phyloP scores from a whole-genome alignment of 1,140 invertebrate species.

The Onthophagus taurus region DNA sequence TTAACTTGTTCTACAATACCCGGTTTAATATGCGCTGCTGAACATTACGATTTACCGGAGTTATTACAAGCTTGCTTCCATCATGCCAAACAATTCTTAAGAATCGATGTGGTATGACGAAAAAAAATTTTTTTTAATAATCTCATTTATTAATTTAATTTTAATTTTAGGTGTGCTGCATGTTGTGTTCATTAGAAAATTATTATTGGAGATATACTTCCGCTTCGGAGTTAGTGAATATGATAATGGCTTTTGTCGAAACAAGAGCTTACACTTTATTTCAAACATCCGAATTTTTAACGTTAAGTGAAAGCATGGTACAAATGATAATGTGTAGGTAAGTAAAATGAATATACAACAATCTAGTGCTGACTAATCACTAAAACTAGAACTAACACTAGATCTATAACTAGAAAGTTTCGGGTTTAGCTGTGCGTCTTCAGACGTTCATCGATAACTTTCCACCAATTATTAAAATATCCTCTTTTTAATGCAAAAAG shows the following conservation, averaged over 20 bases:
- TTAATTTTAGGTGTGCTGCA: slow-evolving; percentile 65
- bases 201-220: slow-evolving; percentile 94
- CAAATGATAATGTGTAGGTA: slow-evolving; percentile 83
- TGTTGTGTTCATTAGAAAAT: slow-evolving; percentile 87
- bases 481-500: no score
- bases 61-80: slow-evolving; percentile 89
- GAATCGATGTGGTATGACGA: slow-evolving; percentile 71
- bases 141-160: not conserved
- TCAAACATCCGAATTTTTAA: slow-evolving; percentile 71
- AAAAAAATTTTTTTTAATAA: not conserved
- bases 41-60: slow-evolving; percentile 89
- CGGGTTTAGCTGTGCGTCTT: no score
- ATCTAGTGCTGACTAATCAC: no score
- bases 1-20: slow-evolving; percentile 86
- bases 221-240: slow-evolving; percentile 85
- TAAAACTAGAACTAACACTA: no score
- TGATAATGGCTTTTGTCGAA: slow-evolving; percentile 86
- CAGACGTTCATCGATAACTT: no score
- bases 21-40: slow-evolving; percentile 85
- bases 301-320: slow-evolving; percentile 87
- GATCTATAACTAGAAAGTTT: no score
- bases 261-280: slow-evolving; percentile 75
- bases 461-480: no score
- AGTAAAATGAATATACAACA: not conserved
- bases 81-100: slow-evolving; percentile 86